These are phyloP conservation scores for Eremobia ochroleuca DNA, from an alignment of 2,888 invertebrate species.

Conservation along the genomic window DNA sequence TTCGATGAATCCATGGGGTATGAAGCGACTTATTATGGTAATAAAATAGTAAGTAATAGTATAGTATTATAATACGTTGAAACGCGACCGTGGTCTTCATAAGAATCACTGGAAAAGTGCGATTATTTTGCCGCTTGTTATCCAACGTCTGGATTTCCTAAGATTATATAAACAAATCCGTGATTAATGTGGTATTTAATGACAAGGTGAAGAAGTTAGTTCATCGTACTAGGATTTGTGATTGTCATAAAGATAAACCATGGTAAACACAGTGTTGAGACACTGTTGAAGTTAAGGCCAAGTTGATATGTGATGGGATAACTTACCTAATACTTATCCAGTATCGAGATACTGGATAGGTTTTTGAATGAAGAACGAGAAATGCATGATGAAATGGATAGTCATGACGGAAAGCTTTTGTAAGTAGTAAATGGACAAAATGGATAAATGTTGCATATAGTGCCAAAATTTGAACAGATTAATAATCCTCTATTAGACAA, in stretches of 20 bases:
- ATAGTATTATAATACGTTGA: too few species aligned
- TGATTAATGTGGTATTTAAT: constrained; percentile 30
- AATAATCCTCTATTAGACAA: not conserved
- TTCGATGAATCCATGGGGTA: constrained; percentile 5
- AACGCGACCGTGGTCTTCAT: not conserved
- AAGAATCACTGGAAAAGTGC: not conserved
- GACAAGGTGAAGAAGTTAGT: constrained; percentile 22
- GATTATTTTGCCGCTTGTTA: not conserved
- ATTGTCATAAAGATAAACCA: constrained; percentile 19
- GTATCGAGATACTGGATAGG: not conserved
- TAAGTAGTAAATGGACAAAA: not conserved
- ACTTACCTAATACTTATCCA: not conserved
- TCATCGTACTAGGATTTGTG: constrained; percentile 26
- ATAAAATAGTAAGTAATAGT: too few species aligned
- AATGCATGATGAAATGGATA: not conserved
- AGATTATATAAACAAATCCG: constrained; percentile 18
- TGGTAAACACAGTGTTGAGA: constrained; percentile 12
- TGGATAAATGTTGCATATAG: not conserved
- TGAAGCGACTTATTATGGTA: not conserved
- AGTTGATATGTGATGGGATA: not conserved
- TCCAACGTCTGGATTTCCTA: not conserved
- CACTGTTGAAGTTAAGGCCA: constrained; percentile 1
- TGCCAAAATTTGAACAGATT: not conserved
- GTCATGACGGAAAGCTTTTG: not conserved
- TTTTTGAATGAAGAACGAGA: not conserved